A percentile compares a stretch with the other conserved stretches of the same genome.
Evolutionary conservation across 2,113 vertebrate species (phyloP).

Genomic region (Astur gentilis): DNA sequence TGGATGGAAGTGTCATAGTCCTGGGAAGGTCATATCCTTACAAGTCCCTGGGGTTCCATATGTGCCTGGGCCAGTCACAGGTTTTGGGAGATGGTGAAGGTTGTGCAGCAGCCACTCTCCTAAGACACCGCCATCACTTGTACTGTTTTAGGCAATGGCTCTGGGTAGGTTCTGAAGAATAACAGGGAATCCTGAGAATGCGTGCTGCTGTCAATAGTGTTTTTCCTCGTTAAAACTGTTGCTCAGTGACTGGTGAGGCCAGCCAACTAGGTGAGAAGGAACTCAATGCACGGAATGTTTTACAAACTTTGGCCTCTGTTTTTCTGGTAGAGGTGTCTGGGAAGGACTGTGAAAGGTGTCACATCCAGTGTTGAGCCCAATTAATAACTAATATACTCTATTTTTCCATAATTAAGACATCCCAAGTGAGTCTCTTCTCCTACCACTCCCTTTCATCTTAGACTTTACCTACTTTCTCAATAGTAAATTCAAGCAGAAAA

Average conservation of each 20-base stretch:
- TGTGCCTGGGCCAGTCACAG: neutral
- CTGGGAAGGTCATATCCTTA: too few relatives aligned
- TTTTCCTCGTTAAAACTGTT: neutral
- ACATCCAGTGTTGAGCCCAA: neutral
- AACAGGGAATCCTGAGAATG: neutral
- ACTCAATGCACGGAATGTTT: neutral
- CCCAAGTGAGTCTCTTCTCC: neutral
- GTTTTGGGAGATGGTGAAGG: neutral
- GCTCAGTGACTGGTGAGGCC: rapidly evolving
- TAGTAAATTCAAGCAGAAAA: neutral
- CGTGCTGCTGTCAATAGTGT: neutral
- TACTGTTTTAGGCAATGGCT: neutral
- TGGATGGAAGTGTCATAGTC: neutral
- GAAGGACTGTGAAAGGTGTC: neutral
- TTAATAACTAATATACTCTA: neutral
- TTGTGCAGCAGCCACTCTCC: neutral
- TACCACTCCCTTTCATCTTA: neutral
- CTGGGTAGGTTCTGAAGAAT: neutral
- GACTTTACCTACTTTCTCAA: neutral
- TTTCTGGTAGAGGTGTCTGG: neutral
- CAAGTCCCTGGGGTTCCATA: neutral
- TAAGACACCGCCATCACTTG: neutral
- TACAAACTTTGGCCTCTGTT: neutral
- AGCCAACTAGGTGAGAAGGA: neutral
- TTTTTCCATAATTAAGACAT: neutral